Base-by-base conservation (phyloP, 1,140 invertebrate species). In the Dendroctonus ponderosae region DNA sequence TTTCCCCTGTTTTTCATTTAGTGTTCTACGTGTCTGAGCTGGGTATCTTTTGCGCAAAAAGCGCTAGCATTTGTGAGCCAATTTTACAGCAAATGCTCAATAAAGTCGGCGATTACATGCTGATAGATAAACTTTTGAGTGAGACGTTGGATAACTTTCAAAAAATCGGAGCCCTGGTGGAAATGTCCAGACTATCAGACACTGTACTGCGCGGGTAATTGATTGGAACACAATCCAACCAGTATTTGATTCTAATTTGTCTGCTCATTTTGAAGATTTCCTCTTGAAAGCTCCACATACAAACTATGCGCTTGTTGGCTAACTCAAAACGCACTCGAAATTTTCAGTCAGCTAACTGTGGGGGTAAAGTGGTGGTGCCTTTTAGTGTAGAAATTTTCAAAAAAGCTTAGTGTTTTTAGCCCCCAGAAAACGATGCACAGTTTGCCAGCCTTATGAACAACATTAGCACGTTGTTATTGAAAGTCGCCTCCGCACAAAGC, bases 1-100 rank as follows among this genome's bases (percentile, higher is more conserved):
- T n/a, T 7, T 2, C 41, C 41, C n/a, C 6, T 41, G 12, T 62
- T 52, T 62, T 62, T 12, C 48, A 52, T 5, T 42, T 52, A 11
- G 4, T 62, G 38, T 41, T 62, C 5, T 52, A 62, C 42, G 40
- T 62, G 2, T 62, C 49, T 7, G 40, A 62, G 12, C 42, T 62
- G 2, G 49, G 52, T 62, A 12, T 41, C 8, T 62, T 62, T 49
- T 62, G 60, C 14, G 40, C 9, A 9, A 37, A 11, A 38, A 49
- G 58, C 26, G 42, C 48, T 40, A 51, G 38, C 40, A 40, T 62
- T 5, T n/a, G 12, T 8, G 15, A 60, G 14, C 6, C n/a, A 8
- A 48, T 60, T n/a, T 42, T 57, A 8, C 7, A 6, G 26, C 6
- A 43, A 57, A 5, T 49, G 9, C 12, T 60, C 2, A 49, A 60